Evolutionary conservation across 2,797 vertebrate genomes (phyloP), one percentile per base, ranked within the genome.

Genomic region (Vespertilio murinus): DNA sequence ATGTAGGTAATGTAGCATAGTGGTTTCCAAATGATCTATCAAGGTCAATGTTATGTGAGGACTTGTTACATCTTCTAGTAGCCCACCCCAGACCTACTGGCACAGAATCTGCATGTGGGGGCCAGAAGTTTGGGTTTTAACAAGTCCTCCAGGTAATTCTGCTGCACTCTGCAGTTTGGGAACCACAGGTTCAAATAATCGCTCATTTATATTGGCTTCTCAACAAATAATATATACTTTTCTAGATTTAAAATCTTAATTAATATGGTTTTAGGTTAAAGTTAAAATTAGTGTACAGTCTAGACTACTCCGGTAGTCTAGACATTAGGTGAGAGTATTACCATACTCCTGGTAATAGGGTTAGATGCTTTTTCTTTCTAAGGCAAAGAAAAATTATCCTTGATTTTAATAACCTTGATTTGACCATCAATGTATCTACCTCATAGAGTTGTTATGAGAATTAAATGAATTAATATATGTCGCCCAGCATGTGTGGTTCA

Each of bases 241-340:
- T 92, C 81, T 86, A 82, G 87, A 61, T 64, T 91, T 74, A 77
- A 61, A 70, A 70, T 81, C 54, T 84, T 93, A 86, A 88, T 85
- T 82, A 91, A 82, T 47, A 59, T 61, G 52, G 52, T 78, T 78
- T 88, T 85, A 65, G 45, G 47, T 84, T 88, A 84, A 93, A 71
- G 65, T 65, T 85, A 92, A 88, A 70, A 71, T 90, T 65, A 61
- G 6, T 54, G 0, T 91, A 38, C 25, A 17, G 25, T 77, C 23
- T 73, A 45, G 22, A 89, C 8, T 59, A 80, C 11, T 83, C 18
- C 20, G 71, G 0, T 69, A 42, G 9, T n/a, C n/a, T 4, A 88
- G 78, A 92, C 45, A n/a, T 45, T 59, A 67, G 67, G 54, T 83
- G 56, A 94, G 73, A 92, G 23, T 30, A 14, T 61, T 61, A 61